Evolutionary conservation across 64 coral and sea anemone genomes (phyloP), one percentile per base, ranked within the genome.

Genomic region (Astreopora myriophthalma): DNA sequence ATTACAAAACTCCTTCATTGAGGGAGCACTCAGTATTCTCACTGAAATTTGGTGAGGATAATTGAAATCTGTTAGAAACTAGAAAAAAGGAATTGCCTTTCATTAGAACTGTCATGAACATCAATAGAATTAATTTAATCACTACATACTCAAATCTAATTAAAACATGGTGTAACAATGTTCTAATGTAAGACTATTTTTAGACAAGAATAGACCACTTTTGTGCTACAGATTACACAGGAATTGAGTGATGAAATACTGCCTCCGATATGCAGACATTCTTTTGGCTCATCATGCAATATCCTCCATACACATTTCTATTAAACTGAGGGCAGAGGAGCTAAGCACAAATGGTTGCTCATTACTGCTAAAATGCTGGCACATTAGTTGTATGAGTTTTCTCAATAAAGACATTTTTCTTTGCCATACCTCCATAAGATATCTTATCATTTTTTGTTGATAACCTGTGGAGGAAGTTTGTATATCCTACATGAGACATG

Each of bases 31-130:
- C 19, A 96, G 87, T 17, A 96, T 92, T 58, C 95, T 93, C 76
- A 92, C 82, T 20, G 95, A 96, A 32, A 96, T 96, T 39, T 76
- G 91, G 52, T 96, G 90, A 32, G 95, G 95, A 44, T 96, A 96
- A 38, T 96, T 84, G 1, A 74, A 96, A 58, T 96, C 91, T 93
- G 95, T 96, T 13, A 96, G 89, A 73, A 96, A 96, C 95, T 96
- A 66, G 24, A 73, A 44, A 51, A n/a, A 26, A 67, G 6, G 10
- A 63, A 69, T 38, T 39, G 27, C 8, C 60, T 32, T 75, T 1
- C 51, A 64, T 64, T 8, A 64, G 23, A 8, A 64, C 61, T 26
- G 5, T 22, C 23, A 26, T 26, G 7, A 64, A 64, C n/a, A n/a
- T n/a, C n/a, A n/a, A n/a, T n/a, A n/a, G n/a, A n/a, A n/a, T n/a